Evolutionary conservation across 2,797 vertebrate genomes (phyloP), one percentile per base, ranked within the genome.

Genomic region (Champsocephalus gunnari): DNA sequence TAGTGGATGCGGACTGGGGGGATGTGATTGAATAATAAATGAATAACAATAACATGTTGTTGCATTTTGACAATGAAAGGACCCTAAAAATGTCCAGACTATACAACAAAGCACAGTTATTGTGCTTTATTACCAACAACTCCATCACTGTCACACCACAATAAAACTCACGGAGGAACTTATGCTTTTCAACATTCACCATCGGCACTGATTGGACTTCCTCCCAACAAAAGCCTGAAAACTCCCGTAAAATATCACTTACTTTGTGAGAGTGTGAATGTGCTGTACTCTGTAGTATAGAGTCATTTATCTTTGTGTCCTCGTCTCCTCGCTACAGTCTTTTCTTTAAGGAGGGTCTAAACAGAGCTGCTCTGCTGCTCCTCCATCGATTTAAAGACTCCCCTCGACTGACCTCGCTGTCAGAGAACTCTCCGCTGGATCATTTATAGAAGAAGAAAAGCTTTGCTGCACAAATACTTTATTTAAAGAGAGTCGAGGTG

Each of bases 341-440:
- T 21, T 62, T 21, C 43, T 57, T 43, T 6, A 51, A 50, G 19
- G 51, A 28, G 19, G 12, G 6, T 58, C 12, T 6, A 19, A 17
- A 53, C n/a, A 19, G 17, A 60, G 28, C 50, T n/a, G 50, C 73
- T 64, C 24, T 12, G 12, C 13, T 38, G 54, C 59, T 49, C 38
- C 62, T 71, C 28, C 38, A 66, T 48, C 45, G 72, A 86, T 80
- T 50, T 70, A n/a, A 77, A 66, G 5, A 24, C 64, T 73, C 32
- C 47, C 41, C 34, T 28, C 1, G 1, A 48, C 53, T 62, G 17
- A 65, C 65, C 72, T 51, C 3, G 1, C 34, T 21, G 66, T 50
- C 71, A 74, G 41, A 17, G 34, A 47, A 47, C 14, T 44, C 60
- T 50, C 14, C 4, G 14, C 54, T 4, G 19, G 38, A 59, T 75